phyloP scores from a whole-genome alignment of 2,888 invertebrate species.

The Theodoxus fluviatilis region DNA sequence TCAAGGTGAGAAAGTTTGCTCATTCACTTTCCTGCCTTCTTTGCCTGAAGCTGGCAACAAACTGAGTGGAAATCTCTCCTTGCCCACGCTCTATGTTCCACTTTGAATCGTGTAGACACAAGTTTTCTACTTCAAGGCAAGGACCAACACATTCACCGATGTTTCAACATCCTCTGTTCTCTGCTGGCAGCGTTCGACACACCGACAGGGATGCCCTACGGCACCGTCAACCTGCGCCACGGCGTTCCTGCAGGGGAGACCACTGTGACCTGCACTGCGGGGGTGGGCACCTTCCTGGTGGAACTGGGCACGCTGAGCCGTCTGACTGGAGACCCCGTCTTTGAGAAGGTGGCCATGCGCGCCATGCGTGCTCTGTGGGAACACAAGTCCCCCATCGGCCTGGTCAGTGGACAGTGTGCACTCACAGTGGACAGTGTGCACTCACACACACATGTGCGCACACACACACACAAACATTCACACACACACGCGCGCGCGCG shows the following conservation, averaged over 20 bases:
- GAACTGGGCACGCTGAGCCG: slow-evolving; percentile 95
- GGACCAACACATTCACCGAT: no score
- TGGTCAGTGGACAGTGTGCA: slow-evolving; percentile 52
- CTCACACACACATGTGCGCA: neutral
- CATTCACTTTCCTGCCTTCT: no score
- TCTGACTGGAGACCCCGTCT: slow-evolving; percentile 84
- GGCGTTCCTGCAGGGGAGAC: slow-evolving; percentile 96
- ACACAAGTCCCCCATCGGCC: slow-evolving; percentile 80
- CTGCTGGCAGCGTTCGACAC: slow-evolving; percentile 66
- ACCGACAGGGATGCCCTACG: slow-evolving; percentile 91
- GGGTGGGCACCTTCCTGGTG: slow-evolving; percentile 94
- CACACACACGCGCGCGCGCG: no score
- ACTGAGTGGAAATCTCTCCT: no score
- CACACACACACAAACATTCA: no score
- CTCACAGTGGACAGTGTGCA: neutral
- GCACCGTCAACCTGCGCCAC: slow-evolving; percentile 89
- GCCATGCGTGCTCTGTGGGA: slow-evolving; percentile 89
- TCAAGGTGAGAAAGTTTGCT: no score
- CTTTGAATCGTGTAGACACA: no score
- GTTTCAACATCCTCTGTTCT: neutral
- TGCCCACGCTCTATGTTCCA: no score
- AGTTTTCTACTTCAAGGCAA: no score
- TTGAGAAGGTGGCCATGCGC: slow-evolving; percentile 88
- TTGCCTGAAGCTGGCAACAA: no score
- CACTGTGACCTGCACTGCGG: slow-evolving; percentile 95